phyloP scores from a whole-genome alignment of 2,797 vertebrate species.

The Ptychobarbus kaznakovi region DNA sequence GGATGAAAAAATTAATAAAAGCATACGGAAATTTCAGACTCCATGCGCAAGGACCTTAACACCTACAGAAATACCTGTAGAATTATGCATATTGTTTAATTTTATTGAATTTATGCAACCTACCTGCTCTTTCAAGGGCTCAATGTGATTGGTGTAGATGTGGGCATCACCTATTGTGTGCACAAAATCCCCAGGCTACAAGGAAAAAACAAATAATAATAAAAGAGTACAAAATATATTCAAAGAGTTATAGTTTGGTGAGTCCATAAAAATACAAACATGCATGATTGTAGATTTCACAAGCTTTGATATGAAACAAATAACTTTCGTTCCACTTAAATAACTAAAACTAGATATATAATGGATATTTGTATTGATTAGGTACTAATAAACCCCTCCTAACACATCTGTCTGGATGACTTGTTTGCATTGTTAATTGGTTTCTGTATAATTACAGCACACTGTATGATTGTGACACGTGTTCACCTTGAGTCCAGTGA shows the following conservation, averaged over 20 bases:
- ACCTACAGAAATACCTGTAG: background rate
- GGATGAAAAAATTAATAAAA: too few species aligned
- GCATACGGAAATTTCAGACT: too few species aligned
- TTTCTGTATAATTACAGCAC: background rate
- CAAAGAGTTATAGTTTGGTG: background rate
- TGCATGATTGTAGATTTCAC: background rate
- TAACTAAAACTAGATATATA: too few species aligned
- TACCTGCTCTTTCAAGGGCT: conserved; percentile 91
- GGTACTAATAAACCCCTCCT: background rate
- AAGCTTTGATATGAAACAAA: background rate
- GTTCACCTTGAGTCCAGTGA: conserved; percentile 90
- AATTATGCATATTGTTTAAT: background rate
- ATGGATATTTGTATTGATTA: background rate
- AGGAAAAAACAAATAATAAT: background rate
- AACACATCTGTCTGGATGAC: too few species aligned
- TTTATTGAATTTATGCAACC: conserved; percentile 22
- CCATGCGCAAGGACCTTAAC: too few species aligned
- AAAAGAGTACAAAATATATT: conserved; percentile 7
- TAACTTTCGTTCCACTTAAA: background rate
- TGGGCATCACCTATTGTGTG: conserved; percentile 97
- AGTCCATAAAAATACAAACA: background rate
- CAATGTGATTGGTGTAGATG: conserved; percentile 91
- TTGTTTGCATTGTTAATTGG: too few species aligned
- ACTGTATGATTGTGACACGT: background rate
- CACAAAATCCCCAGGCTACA: conserved; percentile 92